phyloP scores from a whole-genome alignment of 2,888 invertebrate genomes.

The Chaetogeoica ovagalla region DNA sequence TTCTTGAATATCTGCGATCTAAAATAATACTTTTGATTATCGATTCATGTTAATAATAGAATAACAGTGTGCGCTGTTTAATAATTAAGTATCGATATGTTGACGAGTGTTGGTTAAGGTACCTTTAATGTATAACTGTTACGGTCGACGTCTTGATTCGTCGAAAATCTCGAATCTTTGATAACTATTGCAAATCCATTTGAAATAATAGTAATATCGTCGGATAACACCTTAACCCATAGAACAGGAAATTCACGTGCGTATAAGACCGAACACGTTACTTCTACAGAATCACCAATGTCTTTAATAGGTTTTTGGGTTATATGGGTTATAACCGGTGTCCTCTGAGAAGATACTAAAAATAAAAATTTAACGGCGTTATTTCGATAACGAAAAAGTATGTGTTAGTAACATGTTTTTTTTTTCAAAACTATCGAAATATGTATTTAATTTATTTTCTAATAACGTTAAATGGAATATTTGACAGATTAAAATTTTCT shows the following conservation, averaged over 20 bases:
- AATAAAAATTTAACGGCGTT: slow-evolving; percentile 54
- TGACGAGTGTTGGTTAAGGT: too few species aligned
- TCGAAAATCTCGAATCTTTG: background rate
- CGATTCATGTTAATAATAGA: slow-evolving; percentile 69
- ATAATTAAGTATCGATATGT: background rate
- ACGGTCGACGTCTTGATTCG: background rate
- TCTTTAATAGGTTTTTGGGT: slow-evolving; percentile 84
- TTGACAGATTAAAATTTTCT: too few species aligned
- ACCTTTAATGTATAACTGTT: background rate
- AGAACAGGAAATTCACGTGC: background rate
- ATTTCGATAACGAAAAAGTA: too few species aligned
- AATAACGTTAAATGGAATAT: too few species aligned
- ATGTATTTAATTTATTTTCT: too few species aligned
- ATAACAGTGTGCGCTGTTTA: background rate
- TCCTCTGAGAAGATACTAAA: slow-evolving; percentile 70
- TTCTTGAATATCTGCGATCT: slow-evolving; percentile 91
- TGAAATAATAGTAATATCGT: background rate
- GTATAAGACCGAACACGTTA: background rate
- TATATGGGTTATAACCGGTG: slow-evolving; percentile 87
- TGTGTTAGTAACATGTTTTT: too few species aligned
- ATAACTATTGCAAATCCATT: background rate
- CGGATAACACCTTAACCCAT: background rate
- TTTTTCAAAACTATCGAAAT: too few species aligned
- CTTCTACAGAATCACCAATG: slow-evolving; percentile 67
- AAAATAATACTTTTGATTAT: slow-evolving; percentile 55